These are phyloP conservation scores for Brachypteracias leptosomus DNA, from an alignment of 2,113 vertebrate species.

Conservation along the genomic window DNA sequence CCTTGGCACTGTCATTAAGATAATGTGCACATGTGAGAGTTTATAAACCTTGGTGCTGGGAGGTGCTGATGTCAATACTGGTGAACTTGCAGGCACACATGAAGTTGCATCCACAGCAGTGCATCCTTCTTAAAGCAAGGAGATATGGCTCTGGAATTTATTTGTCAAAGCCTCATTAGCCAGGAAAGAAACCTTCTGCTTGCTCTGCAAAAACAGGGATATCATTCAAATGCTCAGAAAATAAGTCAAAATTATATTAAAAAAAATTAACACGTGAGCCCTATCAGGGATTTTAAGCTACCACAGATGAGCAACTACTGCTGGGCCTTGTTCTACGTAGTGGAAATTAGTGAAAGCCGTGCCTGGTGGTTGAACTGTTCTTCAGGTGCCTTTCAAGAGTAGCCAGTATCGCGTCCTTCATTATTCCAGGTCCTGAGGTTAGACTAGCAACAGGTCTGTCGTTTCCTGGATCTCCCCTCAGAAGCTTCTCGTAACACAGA, in stretches of 20 bases:
- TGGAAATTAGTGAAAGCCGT: background rate
- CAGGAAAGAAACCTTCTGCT: background rate
- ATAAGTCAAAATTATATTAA: background rate
- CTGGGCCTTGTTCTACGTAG: background rate
- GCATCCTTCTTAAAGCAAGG: background rate
- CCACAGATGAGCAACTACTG: background rate
- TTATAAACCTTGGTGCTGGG: background rate
- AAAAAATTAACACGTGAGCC: background rate
- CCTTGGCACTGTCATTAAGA: background rate
- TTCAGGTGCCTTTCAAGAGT: no score
- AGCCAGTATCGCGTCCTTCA: no score
- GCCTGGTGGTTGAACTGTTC: no score
- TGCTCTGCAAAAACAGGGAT: background rate
- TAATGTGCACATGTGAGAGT: background rate
- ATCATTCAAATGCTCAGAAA: background rate
- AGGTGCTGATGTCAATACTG: background rate
- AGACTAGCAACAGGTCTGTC: no score
- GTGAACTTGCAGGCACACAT: background rate
- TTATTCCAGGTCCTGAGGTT: no score
- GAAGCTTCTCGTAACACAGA: no score
- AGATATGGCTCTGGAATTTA: background rate
- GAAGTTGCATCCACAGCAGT: background rate
- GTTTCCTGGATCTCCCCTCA: no score
- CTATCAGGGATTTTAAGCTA: background rate
- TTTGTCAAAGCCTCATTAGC: background rate